These are phyloP conservation scores for Tragelaphus scriptus DNA, from an alignment of 2,113 vertebrate genomes.

Conservation along the genomic window DNA sequence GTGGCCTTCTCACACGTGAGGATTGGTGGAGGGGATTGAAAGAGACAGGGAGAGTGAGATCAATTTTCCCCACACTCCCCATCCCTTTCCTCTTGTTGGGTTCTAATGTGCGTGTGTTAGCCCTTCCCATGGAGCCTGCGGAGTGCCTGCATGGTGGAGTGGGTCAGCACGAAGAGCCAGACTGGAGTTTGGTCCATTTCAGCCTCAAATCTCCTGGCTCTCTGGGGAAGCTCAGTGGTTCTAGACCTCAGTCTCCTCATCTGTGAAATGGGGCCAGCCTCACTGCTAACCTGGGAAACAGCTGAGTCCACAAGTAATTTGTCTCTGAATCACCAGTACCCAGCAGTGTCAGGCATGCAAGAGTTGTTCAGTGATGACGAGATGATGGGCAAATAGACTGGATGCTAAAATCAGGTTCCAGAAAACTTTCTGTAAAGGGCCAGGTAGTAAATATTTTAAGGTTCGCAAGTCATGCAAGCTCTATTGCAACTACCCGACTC, in stretches of 20 bases:
- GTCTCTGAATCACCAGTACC: neutral
- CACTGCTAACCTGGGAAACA: neutral
- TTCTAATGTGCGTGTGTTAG: neutral
- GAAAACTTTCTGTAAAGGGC: neutral
- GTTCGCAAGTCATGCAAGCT: neutral
- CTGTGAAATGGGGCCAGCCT: neutral
- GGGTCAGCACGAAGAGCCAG: neutral
- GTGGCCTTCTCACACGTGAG: neutral
- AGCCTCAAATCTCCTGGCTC: neutral
- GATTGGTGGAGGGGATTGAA: neutral
- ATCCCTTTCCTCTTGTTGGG: accelerated
- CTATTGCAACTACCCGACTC: too few species aligned
- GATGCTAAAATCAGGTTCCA: neutral
- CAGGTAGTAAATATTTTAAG: neutral
- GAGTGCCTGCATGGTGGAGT: neutral
- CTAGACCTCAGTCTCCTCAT: neutral
- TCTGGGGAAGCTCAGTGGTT: neutral
- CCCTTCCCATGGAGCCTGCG: neutral
- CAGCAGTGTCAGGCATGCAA: neutral
- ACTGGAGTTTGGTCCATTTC: neutral
- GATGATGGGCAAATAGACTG: neutral
- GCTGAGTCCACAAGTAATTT: neutral
- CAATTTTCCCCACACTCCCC: neutral
- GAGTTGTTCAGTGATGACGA: neutral
- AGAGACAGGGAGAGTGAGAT: neutral